A percentile compares a stretch with the other conserved stretches of the same genome.
phyloP scores from a whole-genome alignment of 2,113 vertebrate species.

The Halcyon malimbica region DNA sequence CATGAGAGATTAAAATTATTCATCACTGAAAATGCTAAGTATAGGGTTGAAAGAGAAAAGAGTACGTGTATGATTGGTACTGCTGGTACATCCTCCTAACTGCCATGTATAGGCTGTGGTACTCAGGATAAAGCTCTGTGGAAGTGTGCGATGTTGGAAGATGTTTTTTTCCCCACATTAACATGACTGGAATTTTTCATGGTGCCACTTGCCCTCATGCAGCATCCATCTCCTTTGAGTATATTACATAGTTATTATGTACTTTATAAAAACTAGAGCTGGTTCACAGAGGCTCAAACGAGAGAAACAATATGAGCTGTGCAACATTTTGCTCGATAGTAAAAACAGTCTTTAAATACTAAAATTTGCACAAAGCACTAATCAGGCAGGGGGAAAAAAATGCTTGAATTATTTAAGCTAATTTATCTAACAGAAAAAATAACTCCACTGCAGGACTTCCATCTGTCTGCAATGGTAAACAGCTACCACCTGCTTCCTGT shows the following conservation, averaged over 20 bases:
- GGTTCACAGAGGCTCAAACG: not conserved
- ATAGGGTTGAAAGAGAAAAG: not conserved
- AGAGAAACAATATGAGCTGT: not conserved
- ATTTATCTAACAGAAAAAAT: slow-evolving; percentile 65
- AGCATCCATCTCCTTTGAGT: not conserved
- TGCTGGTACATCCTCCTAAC: not conserved
- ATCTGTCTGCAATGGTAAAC: slow-evolving; percentile 70
- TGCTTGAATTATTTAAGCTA: slow-evolving; percentile 64
- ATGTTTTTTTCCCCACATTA: not conserved
- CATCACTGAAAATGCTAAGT: not conserved
- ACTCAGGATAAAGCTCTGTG: not conserved
- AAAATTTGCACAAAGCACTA: slow-evolving; percentile 47
- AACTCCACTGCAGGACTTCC: slow-evolving; percentile 60
- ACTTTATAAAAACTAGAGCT: not conserved
- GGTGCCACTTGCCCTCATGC: not conserved
- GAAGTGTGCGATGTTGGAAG: not conserved
- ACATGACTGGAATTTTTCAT: not conserved
- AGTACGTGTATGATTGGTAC: not conserved
- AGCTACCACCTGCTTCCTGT: slow-evolving; percentile 73
- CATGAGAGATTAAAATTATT: not conserved
- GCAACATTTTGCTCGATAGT: not conserved
- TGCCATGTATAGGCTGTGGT: not conserved
- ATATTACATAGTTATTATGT: not conserved
- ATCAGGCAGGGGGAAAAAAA: slow-evolving; percentile 13
- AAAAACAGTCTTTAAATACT: slow-evolving; percentile 52